Evolutionary conservation across 2,113 vertebrate species (phyloP).

Genomic region (Elanoides forficatus): DNA sequence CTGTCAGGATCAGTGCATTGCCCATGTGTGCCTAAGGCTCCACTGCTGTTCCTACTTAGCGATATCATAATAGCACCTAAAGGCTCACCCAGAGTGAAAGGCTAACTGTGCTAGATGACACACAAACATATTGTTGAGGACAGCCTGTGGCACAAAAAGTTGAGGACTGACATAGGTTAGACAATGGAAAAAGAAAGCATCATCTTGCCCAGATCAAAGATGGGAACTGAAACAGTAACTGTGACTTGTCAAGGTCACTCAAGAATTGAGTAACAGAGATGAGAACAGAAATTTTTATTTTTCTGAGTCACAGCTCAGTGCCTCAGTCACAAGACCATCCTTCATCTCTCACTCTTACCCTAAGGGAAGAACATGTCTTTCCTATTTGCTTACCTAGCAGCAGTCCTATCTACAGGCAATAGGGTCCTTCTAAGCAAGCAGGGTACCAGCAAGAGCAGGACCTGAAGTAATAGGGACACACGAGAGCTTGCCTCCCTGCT

Average conservation of each 20-base stretch:
- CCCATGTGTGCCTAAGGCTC: rapidly evolving
- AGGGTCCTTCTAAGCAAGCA: neutral
- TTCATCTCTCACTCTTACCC: neutral
- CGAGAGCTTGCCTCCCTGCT: neutral
- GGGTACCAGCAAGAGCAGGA: neutral
- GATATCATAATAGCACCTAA: neutral
- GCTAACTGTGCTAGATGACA: neutral
- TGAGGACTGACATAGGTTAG: neutral
- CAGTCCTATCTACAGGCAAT: neutral
- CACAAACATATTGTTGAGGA: neutral
- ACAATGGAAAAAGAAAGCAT: neutral
- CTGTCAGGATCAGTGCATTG: neutral
- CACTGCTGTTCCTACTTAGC: neutral
- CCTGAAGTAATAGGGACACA: neutral
- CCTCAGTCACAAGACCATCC: neutral
- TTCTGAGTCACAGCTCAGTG: constrained; percentile 23
- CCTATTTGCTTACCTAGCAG: neutral
- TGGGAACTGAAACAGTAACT: neutral
- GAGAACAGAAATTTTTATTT: neutral
- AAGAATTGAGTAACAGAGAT: neutral
- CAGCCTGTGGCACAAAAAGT: neutral
- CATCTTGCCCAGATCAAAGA: neutral
- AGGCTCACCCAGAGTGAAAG: neutral
- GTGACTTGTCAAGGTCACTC: constrained; percentile 11
- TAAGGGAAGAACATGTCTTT: neutral